Conservation (phyloP, 64 coral and sea anemone species). For the Orbicella faveolata region DNA sequence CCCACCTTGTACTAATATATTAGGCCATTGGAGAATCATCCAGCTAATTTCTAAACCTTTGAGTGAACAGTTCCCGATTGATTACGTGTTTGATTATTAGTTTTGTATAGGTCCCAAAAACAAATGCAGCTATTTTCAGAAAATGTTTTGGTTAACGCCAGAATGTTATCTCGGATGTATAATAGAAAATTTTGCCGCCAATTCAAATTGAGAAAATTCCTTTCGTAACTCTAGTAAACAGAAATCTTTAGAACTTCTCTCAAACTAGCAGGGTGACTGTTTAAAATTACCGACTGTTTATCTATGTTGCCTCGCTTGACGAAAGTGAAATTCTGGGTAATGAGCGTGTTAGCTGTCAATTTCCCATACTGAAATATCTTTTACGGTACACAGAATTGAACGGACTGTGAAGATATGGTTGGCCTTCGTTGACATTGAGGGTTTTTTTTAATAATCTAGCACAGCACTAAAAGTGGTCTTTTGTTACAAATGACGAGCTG, state of each 20-base stretch:
- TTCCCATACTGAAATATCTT: no score
- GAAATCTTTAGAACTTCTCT: neutral
- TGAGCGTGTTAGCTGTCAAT: no score
- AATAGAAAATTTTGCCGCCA: neutral
- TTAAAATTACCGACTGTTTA: neutral
- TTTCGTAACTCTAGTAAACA: neutral
- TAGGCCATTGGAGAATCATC: neutral
- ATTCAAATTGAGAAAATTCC: neutral
- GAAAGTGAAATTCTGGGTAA: neutral
- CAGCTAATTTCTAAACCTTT: neutral
- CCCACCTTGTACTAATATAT: neutral
- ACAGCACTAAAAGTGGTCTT: no score
- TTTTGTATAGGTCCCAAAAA: neutral
- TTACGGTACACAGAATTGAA: no score
- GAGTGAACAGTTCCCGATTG: slow-evolving; percentile 5
- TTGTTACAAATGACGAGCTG: no score
- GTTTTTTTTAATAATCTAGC: no score
- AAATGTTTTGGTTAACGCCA: slow-evolving; percentile 1
- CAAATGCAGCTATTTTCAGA: neutral
- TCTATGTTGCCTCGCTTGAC: neutral
- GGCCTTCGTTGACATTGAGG: no score
- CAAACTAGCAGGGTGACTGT: neutral
- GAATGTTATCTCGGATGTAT: neutral
- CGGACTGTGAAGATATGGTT: no score
- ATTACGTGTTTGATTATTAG: neutral